A percentile compares a stretch with the other conserved stretches of the same genome.
These are phyloP conservation scores for Lagocephalus sceleratus DNA, from an alignment of 2,797 vertebrate genomes.

Conservation along the genomic window DNA sequence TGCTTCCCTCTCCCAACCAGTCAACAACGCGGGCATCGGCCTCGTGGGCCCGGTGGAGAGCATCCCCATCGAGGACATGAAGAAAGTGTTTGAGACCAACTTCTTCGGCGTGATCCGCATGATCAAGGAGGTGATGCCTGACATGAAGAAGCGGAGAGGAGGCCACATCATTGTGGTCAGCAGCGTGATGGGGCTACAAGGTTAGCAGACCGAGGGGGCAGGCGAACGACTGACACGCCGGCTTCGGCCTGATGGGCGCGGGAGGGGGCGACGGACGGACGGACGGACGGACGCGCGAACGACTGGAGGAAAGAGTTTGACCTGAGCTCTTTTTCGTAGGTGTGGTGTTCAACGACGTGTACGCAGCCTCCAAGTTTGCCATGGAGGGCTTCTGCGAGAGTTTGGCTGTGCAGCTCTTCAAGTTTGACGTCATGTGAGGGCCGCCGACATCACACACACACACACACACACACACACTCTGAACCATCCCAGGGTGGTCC, in stretches of 20 bases:
- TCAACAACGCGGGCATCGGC: conserved; percentile 84
- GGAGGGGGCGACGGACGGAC: not conserved
- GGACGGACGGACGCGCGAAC: conserved; percentile 5
- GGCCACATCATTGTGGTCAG: conserved; percentile 80
- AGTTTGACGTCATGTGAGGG: conserved; percentile 81
- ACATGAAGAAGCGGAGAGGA: conserved; percentile 78
- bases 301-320: not conserved
- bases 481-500: too few species aligned
- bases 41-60: conserved; percentile 80
- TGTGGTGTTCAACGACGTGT: conserved; percentile 81
- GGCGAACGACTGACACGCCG: not conserved
- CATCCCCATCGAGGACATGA: conserved; percentile 79
- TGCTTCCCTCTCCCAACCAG: conserved; percentile 44
- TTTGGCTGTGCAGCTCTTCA: conserved; percentile 76
- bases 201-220: conserved; percentile 35
- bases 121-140: conserved; percentile 83
- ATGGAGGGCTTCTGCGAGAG: conserved; percentile 86
- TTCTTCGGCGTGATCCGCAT: conserved; percentile 80
- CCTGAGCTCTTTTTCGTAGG: conserved; percentile 55
- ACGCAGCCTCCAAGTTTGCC: conserved; percentile 81
- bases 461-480: too few species aligned
- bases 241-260: not conserved
- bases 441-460: not conserved
- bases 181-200: conserved; percentile 82
- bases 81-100: conserved; percentile 80